Percentiles rank a stretch among this genome's conserved stretches.
These are phyloP conservation scores for Machaerirhynchus nigripectus DNA, from an alignment of 2,113 vertebrate species.

Conservation along the genomic window DNA sequence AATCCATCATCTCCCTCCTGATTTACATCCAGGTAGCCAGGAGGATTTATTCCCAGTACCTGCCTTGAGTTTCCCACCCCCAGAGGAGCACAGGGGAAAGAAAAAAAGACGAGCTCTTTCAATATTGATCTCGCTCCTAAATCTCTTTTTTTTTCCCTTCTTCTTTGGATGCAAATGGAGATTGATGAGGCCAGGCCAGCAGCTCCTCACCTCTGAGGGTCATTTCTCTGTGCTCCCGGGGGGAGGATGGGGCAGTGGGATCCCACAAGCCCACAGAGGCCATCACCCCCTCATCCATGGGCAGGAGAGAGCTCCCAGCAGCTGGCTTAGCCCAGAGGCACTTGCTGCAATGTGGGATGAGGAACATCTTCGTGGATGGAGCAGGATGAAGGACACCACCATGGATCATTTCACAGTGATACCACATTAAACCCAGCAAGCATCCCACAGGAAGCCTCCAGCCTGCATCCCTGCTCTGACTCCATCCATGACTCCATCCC, in stretches of 20 bases:
- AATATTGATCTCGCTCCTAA: conserved; percentile 15
- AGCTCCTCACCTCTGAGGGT: background rate
- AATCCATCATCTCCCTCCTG: background rate
- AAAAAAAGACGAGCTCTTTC: background rate
- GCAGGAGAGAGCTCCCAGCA: background rate
- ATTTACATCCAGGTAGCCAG: background rate
- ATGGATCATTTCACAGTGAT: accelerated
- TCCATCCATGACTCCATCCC: background rate
- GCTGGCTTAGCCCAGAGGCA: accelerated
- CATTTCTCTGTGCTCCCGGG: accelerated
- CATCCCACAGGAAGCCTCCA: background rate
- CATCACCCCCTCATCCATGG: background rate
- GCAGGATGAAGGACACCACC: background rate
- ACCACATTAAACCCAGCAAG: accelerated
- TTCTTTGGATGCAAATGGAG: background rate
- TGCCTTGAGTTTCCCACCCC: background rate
- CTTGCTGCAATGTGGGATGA: background rate
- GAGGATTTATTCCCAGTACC: conserved; percentile 1
- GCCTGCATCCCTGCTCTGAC: background rate
- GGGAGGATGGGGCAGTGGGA: background rate
- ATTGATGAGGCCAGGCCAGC: background rate
- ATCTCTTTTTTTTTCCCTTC: background rate
- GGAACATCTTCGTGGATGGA: background rate
- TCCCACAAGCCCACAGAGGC: background rate
- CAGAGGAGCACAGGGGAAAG: background rate